A percentile compares a stretch with the other conserved stretches of the same genome.
These are phyloP conservation scores for Drosophila gaucha DNA, from an alignment of 2,888 invertebrate genomes.

Conservation along the genomic window DNA sequence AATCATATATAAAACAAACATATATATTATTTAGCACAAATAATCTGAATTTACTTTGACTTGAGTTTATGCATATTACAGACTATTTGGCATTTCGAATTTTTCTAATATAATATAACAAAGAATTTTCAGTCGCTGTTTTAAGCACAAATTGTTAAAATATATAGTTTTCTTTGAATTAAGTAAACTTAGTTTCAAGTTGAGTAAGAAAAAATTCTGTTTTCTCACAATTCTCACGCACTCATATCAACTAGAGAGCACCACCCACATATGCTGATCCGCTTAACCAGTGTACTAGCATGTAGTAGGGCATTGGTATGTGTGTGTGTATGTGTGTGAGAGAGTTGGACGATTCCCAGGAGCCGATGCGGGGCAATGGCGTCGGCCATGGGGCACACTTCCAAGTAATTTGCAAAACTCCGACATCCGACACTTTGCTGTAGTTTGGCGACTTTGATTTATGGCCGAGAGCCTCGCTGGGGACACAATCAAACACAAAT, in stretches of 20 bases:
- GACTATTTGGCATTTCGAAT: too few species aligned
- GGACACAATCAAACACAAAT: slow-evolving; percentile 65
- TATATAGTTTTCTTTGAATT: background rate
- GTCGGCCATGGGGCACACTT: slow-evolving; percentile 67
- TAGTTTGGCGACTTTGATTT: slow-evolving; percentile 80
- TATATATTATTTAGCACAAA: too few species aligned
- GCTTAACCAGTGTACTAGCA: slow-evolving; percentile 37
- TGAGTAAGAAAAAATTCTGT: slow-evolving; percentile 2
- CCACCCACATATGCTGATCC: slow-evolving; percentile 71
- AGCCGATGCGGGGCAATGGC: slow-evolving; percentile 39
- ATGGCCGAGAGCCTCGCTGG: slow-evolving; percentile 63
- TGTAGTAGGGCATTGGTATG: slow-evolving; percentile 18
- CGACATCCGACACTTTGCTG: slow-evolving; percentile 72
- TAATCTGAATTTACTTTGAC: too few species aligned
- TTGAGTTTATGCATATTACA: too few species aligned
- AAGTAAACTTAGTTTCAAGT: background rate
- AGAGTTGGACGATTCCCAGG: slow-evolving; percentile 44
- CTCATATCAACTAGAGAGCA: slow-evolving; percentile 26
- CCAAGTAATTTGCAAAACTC: slow-evolving; percentile 78
- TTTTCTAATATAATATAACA: too few species aligned
- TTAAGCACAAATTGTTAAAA: too few species aligned
- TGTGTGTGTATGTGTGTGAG: slow-evolving; percentile 11
- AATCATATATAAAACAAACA: too few species aligned
- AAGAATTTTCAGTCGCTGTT: too few species aligned
- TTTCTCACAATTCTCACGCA: slow-evolving; percentile 7